Evolutionary conservation across 2,113 vertebrate genomes (phyloP).

Genomic region (Bolborhynchus lineola): DNA sequence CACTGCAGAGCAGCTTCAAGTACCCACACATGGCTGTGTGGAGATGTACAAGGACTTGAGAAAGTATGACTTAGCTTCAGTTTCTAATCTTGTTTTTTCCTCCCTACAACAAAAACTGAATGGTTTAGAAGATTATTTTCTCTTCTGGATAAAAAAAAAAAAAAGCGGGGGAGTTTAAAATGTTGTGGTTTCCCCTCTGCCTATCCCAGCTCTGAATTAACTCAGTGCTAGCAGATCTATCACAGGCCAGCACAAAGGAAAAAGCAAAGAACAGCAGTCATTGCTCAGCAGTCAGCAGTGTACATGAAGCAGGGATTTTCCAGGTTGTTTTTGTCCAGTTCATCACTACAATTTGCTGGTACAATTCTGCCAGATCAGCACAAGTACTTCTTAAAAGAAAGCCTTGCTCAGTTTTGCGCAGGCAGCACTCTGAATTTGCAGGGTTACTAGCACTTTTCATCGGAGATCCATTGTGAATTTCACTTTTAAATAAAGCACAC

Average conservation of each 20-base stretch:
- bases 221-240: not conserved
- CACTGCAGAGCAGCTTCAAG: not conserved
- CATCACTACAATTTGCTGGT: slow-evolving; percentile 26
- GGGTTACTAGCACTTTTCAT: not conserved
- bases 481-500: not conserved
- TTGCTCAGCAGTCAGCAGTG: slow-evolving; percentile 58
- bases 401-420: not conserved
- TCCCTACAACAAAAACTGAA: not conserved
- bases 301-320: slow-evolving; percentile 55
- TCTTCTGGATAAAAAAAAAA: not conserved
- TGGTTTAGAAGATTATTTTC: not conserved
- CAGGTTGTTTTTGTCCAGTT: slow-evolving; percentile 50
- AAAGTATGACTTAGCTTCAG: not conserved
- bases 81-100: not conserved
- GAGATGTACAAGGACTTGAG: not conserved
- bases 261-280: slow-evolving; percentile 42
- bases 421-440: not conserved
- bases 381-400: slow-evolving; percentile 44
- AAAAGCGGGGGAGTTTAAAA: not conserved
- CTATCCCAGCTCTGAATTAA: not conserved
- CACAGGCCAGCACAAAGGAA: slow-evolving; percentile 21
- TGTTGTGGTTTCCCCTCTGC: not conserved
- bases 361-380: slow-evolving; percentile 41
- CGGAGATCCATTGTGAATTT: not conserved
- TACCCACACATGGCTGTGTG: not conserved